phyloP scores from a whole-genome alignment of 2,113 vertebrate species.

The Chascanopsetta lugubris region DNA sequence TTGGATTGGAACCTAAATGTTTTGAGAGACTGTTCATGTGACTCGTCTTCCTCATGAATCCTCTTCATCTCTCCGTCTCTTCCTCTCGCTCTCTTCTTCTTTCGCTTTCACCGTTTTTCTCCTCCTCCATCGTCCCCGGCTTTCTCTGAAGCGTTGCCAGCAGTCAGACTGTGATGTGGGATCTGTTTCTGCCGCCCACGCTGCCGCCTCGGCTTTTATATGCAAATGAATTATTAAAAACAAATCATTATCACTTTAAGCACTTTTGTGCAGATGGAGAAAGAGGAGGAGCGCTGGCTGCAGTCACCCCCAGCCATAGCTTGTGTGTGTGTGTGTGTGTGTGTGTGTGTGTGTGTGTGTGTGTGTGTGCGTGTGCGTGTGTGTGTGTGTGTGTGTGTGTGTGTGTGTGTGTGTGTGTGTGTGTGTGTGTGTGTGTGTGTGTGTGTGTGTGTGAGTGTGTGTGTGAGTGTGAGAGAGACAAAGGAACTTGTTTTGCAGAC shows the following conservation, averaged over 20 bases:
- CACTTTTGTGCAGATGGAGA: slow-evolving; percentile 59
- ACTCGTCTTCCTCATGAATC: not conserved
- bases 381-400: no score
- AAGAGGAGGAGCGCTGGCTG: slow-evolving; percentile 31
- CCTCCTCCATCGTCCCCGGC: slow-evolving; percentile 21
- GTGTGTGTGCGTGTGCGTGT: no score
- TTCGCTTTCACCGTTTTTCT: slow-evolving; percentile 18
- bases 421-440: no score
- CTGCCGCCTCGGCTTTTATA: slow-evolving; percentile 69
- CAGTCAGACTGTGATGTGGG: slow-evolving; percentile 70
- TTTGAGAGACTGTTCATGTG: not conserved
- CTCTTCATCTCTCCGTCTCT: slow-evolving; percentile 13
- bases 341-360: slow-evolving; percentile 7
- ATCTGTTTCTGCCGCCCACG: slow-evolving; percentile 65
- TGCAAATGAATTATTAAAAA: slow-evolving; percentile 80
- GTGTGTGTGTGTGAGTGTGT: no score
- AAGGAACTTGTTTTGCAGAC: not conserved
- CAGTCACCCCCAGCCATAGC: slow-evolving; percentile 32
- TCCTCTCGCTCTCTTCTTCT: not conserved
- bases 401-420: no score
- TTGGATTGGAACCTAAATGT: not conserved
- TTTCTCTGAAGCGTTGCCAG: slow-evolving; percentile 66
- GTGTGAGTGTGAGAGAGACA: no score
- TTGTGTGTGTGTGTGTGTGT: slow-evolving; percentile 1
- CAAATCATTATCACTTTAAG: slow-evolving; percentile 78